Evolutionary conservation across 2,797 vertebrate genomes (phyloP).

Genomic region (Typhlichthys eigenmanni): DNA sequence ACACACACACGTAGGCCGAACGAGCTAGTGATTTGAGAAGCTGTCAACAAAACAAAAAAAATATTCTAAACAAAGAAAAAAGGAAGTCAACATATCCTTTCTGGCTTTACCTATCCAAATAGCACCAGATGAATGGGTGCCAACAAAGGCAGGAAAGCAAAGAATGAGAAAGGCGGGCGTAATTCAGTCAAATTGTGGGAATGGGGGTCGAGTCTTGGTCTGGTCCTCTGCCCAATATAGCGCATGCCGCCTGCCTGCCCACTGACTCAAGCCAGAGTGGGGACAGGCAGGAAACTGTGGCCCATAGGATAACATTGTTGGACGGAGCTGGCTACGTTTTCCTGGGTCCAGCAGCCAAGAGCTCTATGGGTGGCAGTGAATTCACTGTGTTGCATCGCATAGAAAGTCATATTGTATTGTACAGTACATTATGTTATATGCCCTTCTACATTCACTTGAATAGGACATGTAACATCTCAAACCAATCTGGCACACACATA

Average conservation of each 20-base stretch:
- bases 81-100: slow-evolving; percentile 71
- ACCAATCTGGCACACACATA: neutral
- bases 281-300: slow-evolving; percentile 73
- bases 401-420: slow-evolving; percentile 22
- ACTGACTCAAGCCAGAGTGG: slow-evolving; percentile 60
- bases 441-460: slow-evolving; percentile 23
- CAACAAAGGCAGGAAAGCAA: slow-evolving; percentile 78
- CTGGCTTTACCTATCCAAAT: slow-evolving; percentile 66
- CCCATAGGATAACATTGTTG: slow-evolving; percentile 79
- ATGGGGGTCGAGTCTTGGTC: slow-evolving; percentile 53
- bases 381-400: slow-evolving; percentile 43
- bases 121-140: slow-evolving; percentile 60
- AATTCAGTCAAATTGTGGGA: slow-evolving; percentile 57
- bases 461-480: slow-evolving; percentile 25
- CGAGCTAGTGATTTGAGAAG: slow-evolving; percentile 25
- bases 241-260: slow-evolving; percentile 62
- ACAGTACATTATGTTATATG: slow-evolving; percentile 25
- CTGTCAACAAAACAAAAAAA: slow-evolving; percentile 34
- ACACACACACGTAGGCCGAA: no score
- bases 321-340: slow-evolving; percentile 65
- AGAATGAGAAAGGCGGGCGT: slow-evolving; percentile 66
- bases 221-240: slow-evolving; percentile 71
- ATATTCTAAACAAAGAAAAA: slow-evolving; percentile 66
- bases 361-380: slow-evolving; percentile 63
- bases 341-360: slow-evolving; percentile 48